These are phyloP conservation scores for Catostylus mosaicus DNA, from an alignment of 30 jellyfish, hydroid and myxozoan species.

Conservation along the genomic window DNA sequence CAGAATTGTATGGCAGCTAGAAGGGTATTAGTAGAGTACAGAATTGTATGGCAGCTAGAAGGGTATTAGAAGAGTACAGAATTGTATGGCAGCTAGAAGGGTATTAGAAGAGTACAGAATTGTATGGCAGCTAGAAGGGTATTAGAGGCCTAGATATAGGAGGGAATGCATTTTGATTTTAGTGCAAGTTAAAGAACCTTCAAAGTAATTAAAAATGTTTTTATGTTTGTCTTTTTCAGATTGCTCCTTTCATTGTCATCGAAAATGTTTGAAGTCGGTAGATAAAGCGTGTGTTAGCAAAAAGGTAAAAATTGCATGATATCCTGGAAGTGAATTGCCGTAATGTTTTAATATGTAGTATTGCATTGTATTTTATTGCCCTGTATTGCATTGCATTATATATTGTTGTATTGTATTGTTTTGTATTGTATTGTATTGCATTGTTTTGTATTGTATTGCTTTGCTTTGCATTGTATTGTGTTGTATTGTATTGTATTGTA, in stretches of 20 bases:
- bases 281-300: conserved; percentile 91
- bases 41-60: too few relatives aligned
- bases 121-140: too few relatives aligned
- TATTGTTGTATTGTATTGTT: neutral
- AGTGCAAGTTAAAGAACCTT: too few relatives aligned
- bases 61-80: too few relatives aligned
- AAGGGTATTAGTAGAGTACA: too few relatives aligned
- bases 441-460: neutral
- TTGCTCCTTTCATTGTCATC: conserved; percentile 87
- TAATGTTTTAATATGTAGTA: neutral
- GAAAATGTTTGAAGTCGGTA: conserved; percentile 68
- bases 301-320: conserved; percentile 62
- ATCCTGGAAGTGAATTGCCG: neutral
- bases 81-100: too few relatives aligned
- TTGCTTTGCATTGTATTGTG: neutral
- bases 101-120: too few relatives aligned
- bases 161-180: too few relatives aligned
- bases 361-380: too few relatives aligned
- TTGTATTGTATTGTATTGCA: conserved; percentile 5
- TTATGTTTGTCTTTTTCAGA: conserved; percentile 34
- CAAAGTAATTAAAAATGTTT: too few relatives aligned
- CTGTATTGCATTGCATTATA: neutral
- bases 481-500: neutral
- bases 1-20: too few relatives aligned
- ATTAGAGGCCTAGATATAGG: too few relatives aligned